phyloP scores from a whole-genome alignment of 2,113 vertebrate genomes.

The Leucosticte australis region DNA sequence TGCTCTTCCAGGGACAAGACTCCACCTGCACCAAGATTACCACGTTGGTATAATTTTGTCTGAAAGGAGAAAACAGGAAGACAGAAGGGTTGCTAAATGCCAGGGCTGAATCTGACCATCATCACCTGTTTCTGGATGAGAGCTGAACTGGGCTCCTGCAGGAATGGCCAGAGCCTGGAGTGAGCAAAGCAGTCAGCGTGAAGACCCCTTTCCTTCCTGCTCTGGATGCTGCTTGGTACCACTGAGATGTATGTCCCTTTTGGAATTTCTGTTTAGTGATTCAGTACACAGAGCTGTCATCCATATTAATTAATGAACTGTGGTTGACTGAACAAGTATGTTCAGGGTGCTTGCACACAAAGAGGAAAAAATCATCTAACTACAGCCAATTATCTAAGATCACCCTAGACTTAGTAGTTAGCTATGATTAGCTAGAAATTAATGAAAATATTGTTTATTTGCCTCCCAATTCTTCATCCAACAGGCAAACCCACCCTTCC shows the following conservation, averaged over 20 bases:
- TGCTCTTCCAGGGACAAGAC: background rate
- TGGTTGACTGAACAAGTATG: background rate
- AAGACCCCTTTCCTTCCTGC: background rate
- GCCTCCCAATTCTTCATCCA: background rate
- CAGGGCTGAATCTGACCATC: background rate
- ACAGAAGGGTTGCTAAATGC: background rate
- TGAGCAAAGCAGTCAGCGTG: rapidly evolving
- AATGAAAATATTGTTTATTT: background rate
- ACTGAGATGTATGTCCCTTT: background rate
- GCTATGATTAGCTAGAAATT: background rate
- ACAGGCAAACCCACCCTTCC: background rate
- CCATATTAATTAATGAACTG: background rate
- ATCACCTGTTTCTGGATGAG: background rate
- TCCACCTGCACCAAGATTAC: background rate
- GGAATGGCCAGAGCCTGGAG: background rate
- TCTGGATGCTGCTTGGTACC: background rate
- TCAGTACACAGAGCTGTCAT: background rate
- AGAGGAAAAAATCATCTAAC: background rate
- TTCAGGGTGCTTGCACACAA: background rate
- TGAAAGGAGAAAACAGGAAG: background rate
- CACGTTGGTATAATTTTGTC: rapidly evolving
- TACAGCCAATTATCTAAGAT: background rate
- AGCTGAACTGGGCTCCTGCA: rapidly evolving
- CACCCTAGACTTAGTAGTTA: background rate
- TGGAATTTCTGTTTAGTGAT: background rate